Conservation (phyloP, 2,113 vertebrate genomes). For the Egretta garzetta region DNA sequence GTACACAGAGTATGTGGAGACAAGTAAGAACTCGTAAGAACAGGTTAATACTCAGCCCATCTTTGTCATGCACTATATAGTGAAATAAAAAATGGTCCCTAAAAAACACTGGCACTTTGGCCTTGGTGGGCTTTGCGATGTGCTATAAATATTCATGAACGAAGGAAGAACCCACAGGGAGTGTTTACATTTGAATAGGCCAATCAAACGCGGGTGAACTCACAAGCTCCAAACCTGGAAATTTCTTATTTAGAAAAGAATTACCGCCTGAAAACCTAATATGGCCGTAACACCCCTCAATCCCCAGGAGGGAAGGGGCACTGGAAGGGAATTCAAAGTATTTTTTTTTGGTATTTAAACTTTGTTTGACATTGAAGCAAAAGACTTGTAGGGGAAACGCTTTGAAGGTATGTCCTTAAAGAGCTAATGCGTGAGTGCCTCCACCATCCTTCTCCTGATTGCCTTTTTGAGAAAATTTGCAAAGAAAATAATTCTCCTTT, state of each 20-base stretch:
- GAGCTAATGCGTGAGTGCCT: not conserved
- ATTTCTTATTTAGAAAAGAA: constrained; percentile 60
- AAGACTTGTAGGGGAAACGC: not conserved
- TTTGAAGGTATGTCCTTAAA: constrained; percentile 31
- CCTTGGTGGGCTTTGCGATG: constrained; percentile 21
- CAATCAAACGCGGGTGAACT: constrained; percentile 57
- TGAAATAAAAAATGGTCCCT: constrained; percentile 39
- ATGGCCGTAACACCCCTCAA: not conserved
- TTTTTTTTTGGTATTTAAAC: constrained; percentile 27
- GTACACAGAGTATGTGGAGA: not conserved
- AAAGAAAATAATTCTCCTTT: constrained; percentile 18
- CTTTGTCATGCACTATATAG: not conserved
- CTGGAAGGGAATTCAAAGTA: constrained; percentile 36
- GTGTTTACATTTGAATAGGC: constrained; percentile 69
- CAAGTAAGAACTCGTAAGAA: not conserved
- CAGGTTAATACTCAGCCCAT: not conserved
- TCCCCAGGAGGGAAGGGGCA: constrained; percentile 8
- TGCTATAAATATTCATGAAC: constrained; percentile 61
- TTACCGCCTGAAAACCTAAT: constrained; percentile 27
- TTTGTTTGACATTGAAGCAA: constrained; percentile 37
- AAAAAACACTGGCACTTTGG: constrained; percentile 5
- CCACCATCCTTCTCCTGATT: not conserved
- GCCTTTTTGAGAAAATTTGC: constrained; percentile 21
- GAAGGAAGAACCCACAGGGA: constrained; percentile 47
- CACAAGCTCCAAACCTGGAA: constrained; percentile 53